A percentile compares a stretch with the other conserved stretches of the same genome.
Conservation (phyloP, 2,113 vertebrate genomes). For the Vicugna pacos region DNA sequence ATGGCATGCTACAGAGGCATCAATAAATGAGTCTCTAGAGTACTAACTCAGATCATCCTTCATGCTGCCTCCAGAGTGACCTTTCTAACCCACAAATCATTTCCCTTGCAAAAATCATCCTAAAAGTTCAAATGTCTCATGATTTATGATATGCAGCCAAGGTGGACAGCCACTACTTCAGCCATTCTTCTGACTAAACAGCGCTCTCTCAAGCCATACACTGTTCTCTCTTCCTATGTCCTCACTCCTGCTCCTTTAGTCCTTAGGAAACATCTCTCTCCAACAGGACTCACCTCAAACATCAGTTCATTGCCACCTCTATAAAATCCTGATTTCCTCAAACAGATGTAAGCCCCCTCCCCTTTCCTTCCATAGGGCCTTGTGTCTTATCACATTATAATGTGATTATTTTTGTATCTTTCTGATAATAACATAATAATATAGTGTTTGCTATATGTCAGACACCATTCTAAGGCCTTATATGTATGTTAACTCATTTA, state of each 20-base stretch:
- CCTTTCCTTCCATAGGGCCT: not conserved
- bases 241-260: not conserved
- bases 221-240: not conserved
- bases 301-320: not conserved
- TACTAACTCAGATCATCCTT: not conserved
- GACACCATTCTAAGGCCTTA: not conserved
- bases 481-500: slow-evolving; percentile 9
- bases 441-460: not conserved
- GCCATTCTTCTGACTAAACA: not conserved
- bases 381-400: not conserved
- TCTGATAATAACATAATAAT: not conserved
- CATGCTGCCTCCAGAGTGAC: not conserved
- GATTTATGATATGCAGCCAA: not conserved
- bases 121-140: not conserved
- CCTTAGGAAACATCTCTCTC: not conserved
- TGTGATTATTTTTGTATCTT: not conserved
- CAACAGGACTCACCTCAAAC: not conserved
- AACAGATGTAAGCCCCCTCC: not conserved
- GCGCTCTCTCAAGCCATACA: not conserved
- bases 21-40: not conserved
- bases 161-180: not conserved
- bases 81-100: slow-evolving; percentile 10
- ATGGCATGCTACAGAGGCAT: not conserved
- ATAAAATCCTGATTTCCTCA: not conserved
- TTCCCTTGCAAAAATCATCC: not conserved